Base-by-base conservation (phyloP, 1,140 invertebrate species). In the Dendrolimus punctatus region DNA sequence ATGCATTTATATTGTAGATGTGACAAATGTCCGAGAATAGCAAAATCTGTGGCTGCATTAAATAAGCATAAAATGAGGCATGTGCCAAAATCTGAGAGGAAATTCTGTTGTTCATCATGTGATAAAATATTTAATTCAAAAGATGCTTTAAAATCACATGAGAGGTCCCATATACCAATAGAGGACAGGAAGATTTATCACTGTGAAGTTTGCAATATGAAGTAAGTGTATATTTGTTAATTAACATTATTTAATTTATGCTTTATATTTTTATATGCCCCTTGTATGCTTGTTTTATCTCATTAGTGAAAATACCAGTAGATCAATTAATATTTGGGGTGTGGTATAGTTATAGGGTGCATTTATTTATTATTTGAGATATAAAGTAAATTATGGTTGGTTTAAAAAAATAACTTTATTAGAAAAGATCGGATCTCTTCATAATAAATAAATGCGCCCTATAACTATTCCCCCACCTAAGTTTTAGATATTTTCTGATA, bases 11-110 rank as follows among this genome's bases (percentile, higher is more conserved):
- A 55, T 76, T 78, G 42, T 57, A 88, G 85, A 40, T 88, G 87
- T 70, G 82, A 87, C 57, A 75, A 84, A 73, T 88, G 87, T 61
- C 79, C 83, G 9, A 71, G 77, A 46, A 79, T 87, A 61, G 78
- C 82, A n/a, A 87, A 85, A 73, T 78, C 83, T 9, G 37, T 76
- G 49, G 69, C 76, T 40, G 84, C 85, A 5, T 64, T 87, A 48
- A 76, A 81, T 40, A 88, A 81, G 64, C 87, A 88, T 55, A 86
- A 85, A 70, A 71, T 84, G 71, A 71, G 77, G 59, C 87, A 88
- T 57, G 60, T 87, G 52, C 83, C 85, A 39, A 87, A 87, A 68
- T 67, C 77, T 0, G 84, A 86, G 43, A 67, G 81, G 47, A 76
- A 73, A 45, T 87, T 80, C 50, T 64, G 57, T 45, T 88, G 87